phyloP scores from a whole-genome alignment of 2,113 vertebrate genomes.

The Mandrillus leucophaeus region DNA sequence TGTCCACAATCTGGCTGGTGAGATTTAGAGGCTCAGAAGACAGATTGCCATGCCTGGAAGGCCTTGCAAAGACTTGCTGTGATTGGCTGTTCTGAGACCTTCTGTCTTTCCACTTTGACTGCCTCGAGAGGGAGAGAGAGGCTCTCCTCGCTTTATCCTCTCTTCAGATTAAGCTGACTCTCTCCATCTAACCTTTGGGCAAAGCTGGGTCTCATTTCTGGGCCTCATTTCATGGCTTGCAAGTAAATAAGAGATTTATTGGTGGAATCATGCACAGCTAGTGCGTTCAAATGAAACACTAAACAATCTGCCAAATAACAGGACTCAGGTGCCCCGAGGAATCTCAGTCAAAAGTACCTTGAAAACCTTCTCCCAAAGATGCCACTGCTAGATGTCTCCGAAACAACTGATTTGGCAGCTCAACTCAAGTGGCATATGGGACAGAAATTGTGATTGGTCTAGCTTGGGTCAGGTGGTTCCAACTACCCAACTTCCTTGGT shows the following conservation, averaged over 20 bases:
- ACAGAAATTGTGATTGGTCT: not conserved
- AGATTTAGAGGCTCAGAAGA: not conserved
- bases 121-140: not conserved
- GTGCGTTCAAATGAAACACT: not conserved
- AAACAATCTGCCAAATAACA: not conserved
- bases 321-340: not conserved
- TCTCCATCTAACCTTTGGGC: not conserved
- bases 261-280: not conserved
- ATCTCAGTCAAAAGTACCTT: not conserved
- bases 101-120: not conserved
- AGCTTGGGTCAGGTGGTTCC: not conserved
- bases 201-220: not conserved
- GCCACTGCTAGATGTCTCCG: not conserved
- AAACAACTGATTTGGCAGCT: not conserved
- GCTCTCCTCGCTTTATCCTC: not conserved
- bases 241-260: not conserved
- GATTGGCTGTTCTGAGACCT: not conserved
- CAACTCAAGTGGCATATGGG: not conserved
- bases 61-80: not conserved
- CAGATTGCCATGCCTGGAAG: not conserved
- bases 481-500: not conserved
- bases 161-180: not conserved
- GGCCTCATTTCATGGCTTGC: not conserved
- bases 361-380: not conserved
- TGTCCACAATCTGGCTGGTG: not conserved